phyloP scores from a whole-genome alignment of 2,797 vertebrate genomes.

The Poecilia gillii region DNA sequence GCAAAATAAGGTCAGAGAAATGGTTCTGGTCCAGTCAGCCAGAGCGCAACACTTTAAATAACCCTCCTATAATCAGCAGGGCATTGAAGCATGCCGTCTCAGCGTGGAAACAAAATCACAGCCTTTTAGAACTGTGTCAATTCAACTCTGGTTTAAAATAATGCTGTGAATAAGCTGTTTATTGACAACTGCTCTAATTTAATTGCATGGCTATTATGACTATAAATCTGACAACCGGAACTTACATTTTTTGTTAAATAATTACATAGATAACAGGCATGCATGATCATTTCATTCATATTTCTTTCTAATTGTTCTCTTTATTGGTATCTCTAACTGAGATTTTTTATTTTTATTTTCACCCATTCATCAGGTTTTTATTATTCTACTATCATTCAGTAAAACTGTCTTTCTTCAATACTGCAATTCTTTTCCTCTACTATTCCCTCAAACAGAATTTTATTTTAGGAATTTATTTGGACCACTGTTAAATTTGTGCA shows the following conservation, averaged over 20 bases:
- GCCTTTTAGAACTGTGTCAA: background rate
- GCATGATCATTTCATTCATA: background rate
- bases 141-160: conserved; percentile 1
- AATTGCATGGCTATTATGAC: background rate
- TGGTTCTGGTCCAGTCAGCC: conserved; percentile 2
- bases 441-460: background rate
- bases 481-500: conserved; percentile 1
- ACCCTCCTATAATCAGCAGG: background rate
- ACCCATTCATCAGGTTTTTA: background rate
- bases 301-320: background rate
- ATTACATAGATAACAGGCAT: background rate
- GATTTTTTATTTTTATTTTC: background rate
- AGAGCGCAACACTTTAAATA: background rate
- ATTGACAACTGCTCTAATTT: background rate
- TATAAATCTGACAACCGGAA: background rate
- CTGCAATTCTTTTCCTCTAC: background rate
- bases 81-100: background rate
- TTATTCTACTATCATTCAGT: background rate
- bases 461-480: background rate
- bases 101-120: background rate
- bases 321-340: background rate
- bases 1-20: background rate
- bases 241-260: background rate
- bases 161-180: background rate
- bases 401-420: background rate